A percentile compares a stretch with the other conserved stretches of the same genome.
Conservation (phyloP, 1,140 invertebrate species). For the Eciton burchellii region DNA sequence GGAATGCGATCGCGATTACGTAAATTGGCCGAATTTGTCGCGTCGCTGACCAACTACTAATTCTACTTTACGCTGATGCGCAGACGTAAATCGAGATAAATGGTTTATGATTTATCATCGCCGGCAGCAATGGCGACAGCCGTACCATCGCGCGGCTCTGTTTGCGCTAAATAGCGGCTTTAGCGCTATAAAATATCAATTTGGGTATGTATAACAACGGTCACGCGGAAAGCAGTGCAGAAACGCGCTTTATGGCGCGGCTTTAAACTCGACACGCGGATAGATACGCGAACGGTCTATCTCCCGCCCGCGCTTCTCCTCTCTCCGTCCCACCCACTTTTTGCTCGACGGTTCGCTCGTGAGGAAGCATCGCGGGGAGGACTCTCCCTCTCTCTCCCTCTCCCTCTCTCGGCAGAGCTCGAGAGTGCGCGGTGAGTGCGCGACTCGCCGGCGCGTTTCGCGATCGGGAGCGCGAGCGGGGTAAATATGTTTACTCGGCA, state of each 20-base stretch:
- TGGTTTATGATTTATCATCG: neutral
- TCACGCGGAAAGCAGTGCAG: neutral
- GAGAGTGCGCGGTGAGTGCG: conserved; percentile 20
- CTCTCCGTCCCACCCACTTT: conserved; percentile 19
- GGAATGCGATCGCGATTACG: neutral
- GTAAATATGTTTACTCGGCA: conserved; percentile 51
- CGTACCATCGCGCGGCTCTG: neutral
- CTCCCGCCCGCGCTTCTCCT: no score
- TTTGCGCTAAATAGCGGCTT: conserved; percentile 29
- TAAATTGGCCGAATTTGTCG: neutral
- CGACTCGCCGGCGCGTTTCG: conserved; percentile 9
- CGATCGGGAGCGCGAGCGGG: conserved; percentile 9
- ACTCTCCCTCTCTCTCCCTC: conserved; percentile 17
- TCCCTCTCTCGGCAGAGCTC: no score
- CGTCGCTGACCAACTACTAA: neutral
- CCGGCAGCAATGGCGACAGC: neutral
- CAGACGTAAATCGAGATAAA: neutral
- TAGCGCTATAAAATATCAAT: conserved; percentile 43
- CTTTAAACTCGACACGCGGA: neutral
- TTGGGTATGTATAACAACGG: neutral
- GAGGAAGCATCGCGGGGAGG: neutral
- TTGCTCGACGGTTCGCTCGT: neutral
- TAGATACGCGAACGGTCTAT: neutral
- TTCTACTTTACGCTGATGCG: neutral
- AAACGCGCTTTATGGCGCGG: neutral